Evolutionary conservation across 1,140 invertebrate genomes (phyloP).

Genomic region (Papilio polytes): DNA sequence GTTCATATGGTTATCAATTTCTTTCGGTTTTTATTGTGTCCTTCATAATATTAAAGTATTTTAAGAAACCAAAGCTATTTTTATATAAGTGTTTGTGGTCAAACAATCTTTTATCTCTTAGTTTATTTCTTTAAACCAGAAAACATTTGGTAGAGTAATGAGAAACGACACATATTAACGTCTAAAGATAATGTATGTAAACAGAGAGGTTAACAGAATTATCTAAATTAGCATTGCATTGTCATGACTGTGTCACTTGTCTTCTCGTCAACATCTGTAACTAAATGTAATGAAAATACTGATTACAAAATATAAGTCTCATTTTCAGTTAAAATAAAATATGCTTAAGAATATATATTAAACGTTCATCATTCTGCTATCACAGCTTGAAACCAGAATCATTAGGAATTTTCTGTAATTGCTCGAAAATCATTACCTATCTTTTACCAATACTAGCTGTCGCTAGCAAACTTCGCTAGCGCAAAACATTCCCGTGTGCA

Average conservation of each 20-base stretch:
- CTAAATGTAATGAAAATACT: background rate
- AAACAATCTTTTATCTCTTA: background rate
- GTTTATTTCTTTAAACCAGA: background rate
- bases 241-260: background rate
- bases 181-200: background rate
- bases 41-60: no score
- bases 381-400: background rate
- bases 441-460: no score
- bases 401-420: background rate
- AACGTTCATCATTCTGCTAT: no score
- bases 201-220: background rate
- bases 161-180: background rate
- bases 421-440: no score
- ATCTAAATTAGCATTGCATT: constrained; percentile 17
- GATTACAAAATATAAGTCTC: background rate
- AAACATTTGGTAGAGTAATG: background rate
- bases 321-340: background rate
- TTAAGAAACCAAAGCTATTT: no score
- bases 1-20: no score
- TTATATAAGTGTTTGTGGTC: no score
- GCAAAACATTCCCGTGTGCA: no score
- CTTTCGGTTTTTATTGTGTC: no score
- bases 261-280: background rate
- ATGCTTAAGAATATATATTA: background rate
- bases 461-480: no score